A percentile compares a stretch with the other conserved stretches of the same genome.
Evolutionary conservation across 2,797 vertebrate species (phyloP).

Genomic region (Megaceryle alcyon): DNA sequence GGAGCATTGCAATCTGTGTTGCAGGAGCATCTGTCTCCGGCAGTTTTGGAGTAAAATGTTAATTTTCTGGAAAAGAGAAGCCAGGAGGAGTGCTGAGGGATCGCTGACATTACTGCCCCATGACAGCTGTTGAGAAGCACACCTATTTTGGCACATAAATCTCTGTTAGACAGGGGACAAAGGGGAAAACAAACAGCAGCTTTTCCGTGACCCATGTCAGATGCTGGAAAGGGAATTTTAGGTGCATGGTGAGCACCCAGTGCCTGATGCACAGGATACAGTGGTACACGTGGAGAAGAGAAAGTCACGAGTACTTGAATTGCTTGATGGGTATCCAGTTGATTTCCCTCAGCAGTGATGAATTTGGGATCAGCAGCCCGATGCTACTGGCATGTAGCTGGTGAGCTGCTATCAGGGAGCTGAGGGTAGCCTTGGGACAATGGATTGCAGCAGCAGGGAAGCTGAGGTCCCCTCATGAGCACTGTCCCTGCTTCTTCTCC

Average conservation of each 20-base stretch:
- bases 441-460: rapidly evolving
- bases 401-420: not conserved
- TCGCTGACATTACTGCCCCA: rapidly evolving
- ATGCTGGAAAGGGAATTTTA: not conserved
- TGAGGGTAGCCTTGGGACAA: not conserved
- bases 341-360: not conserved
- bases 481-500: not conserved
- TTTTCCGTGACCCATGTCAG: rapidly evolving
- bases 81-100: not conserved
- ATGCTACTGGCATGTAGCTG: rapidly evolving
- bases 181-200: not conserved
- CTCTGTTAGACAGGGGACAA: not conserved
- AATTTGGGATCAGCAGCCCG: rapidly evolving
- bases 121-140: rapidly evolving
- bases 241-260: rapidly evolving
- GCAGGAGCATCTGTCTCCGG: rapidly evolving
- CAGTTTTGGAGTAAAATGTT: too few species aligned
- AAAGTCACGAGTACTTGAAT: not conserved
- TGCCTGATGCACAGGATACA: not conserved
- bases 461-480: rapidly evolving
- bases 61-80: not conserved
- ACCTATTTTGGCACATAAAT: rapidly evolving
- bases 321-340: not conserved
- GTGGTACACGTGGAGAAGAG: not conserved
- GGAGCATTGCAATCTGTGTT: rapidly evolving